These are phyloP conservation scores for Rotaria macrura DNA, from an alignment of 2,888 invertebrate genomes.

Conservation along the genomic window DNA sequence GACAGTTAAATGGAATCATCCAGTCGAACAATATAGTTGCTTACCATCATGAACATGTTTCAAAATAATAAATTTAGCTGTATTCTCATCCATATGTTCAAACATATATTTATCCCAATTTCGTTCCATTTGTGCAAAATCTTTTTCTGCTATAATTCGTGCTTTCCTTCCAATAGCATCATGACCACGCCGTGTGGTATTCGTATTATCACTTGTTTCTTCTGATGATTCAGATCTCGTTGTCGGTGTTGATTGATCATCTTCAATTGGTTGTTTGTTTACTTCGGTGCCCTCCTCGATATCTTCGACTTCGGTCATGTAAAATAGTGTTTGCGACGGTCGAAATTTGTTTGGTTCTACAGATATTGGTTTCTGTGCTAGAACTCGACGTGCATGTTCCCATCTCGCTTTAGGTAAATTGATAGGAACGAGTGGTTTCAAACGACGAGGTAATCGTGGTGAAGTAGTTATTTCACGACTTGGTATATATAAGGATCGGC, in stretches of 20 bases:
- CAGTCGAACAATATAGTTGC: background rate
- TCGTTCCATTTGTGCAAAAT: background rate
- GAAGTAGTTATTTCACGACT: background rate
- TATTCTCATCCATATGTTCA: constrained; percentile 42
- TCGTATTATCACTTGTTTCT: background rate
- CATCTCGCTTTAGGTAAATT: background rate
- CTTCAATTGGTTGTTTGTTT: too few species aligned
- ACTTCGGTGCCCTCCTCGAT: background rate
- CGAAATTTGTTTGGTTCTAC: background rate
- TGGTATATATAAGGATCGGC: background rate
- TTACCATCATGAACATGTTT: constrained; percentile 38
- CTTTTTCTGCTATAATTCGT: background rate
- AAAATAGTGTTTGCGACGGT: background rate
- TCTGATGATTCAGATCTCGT: background rate
- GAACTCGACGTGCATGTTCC: background rate
- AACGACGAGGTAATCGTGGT: background rate
- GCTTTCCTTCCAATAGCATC: background rate
- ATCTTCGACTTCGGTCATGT: background rate
- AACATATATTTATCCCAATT: constrained; percentile 47
- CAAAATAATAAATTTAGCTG: constrained; percentile 48
- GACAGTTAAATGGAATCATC: too few species aligned
- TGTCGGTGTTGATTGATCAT: background rate
- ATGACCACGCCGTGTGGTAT: background rate
- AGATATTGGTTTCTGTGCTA: background rate
- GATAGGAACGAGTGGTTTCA: background rate